Evolutionary conservation across 2,797 vertebrate species (phyloP).

Genomic region (Esox masquinongy): DNA sequence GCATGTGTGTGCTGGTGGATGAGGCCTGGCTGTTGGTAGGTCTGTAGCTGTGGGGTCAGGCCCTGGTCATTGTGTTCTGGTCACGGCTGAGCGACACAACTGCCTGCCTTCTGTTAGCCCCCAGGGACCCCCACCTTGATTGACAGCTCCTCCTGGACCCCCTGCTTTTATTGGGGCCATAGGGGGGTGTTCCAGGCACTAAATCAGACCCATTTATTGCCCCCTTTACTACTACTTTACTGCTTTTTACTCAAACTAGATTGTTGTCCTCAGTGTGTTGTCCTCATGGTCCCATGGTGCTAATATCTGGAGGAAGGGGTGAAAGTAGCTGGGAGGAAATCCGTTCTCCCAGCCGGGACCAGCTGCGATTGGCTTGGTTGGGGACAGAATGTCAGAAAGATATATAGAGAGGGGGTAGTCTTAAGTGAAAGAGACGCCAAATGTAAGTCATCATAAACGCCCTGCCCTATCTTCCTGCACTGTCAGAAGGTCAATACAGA

Average conservation of each 20-base stretch:
- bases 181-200: conserved; percentile 53
- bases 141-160: conserved; percentile 74
- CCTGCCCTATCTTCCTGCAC: not conserved
- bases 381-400: conserved; percentile 17
- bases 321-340: conserved; percentile 40
- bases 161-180: conserved; percentile 70
- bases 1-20: conserved; percentile 21
- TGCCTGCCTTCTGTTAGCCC: conserved; percentile 77
- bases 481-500: not conserved
- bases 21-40: conserved; percentile 59
- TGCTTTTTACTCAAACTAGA: conserved; percentile 35
- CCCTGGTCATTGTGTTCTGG: conserved; percentile 75
- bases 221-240: conserved; percentile 41
- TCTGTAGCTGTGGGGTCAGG: conserved; percentile 65
- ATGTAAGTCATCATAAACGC: conserved; percentile 26
- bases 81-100: conserved; percentile 77
- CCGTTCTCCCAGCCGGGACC: conserved; percentile 30
- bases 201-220: conserved; percentile 51
- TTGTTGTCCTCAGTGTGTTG: conserved; percentile 23
- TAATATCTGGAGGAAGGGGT: conserved; percentile 41
- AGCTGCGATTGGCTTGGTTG: conserved; percentile 13
- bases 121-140: conserved; percentile 64
- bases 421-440: conserved; percentile 15
- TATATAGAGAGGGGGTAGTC: not conserved
- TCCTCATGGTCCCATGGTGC: not conserved